Base-by-base conservation (phyloP, 2,113 vertebrate genomes). In the Halcyon senegalensis region DNA sequence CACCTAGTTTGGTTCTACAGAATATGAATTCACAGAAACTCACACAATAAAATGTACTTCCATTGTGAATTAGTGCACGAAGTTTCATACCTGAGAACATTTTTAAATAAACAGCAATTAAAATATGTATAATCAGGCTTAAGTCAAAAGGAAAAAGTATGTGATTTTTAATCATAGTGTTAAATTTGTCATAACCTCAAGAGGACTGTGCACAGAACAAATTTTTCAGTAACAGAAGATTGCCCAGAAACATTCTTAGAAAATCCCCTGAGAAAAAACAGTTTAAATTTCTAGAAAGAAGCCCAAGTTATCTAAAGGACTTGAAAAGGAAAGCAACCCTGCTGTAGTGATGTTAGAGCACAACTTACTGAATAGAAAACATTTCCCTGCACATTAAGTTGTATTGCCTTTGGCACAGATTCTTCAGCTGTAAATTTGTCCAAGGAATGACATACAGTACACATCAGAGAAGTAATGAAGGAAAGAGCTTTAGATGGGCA, bases 371-470 rank as follows among this genome's bases (percentile, higher is more conserved):
- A 93, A 75, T 13, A 94, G 81, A 91, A 96, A 96, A 94, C 89
- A 93, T 73, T 97, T 96, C 81, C 84, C 78, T 74, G 63, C 67
- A 84, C 77, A 20, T 93, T 94, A 93, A 95, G 74, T 94, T 94
- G 94, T 92, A 94, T 79, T 91, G 94, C 95, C 94, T 95, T 96
- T 94, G 95, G 96, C 93, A 95, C 67, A 94, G 90, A 94, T 83
- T 94, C 89, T 91, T 97, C 93, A 89, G 84, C 95, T 94, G 84
- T 85, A 94, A 89, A 96, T 97, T 96, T 95, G 90, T 94, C 82
- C 63, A 46, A 78, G 89, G 92, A 81, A 84, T 43, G 67, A 87
- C 63, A 92, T 39, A 85, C 48, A 92, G 28, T 78, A 87, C 68
- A 72, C 90, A 91, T 72, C 92, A 95, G 91, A 87, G 77, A 78